Conservation (phyloP, 2,888 invertebrate genomes). For the Pseudeuparius sepicola region DNA sequence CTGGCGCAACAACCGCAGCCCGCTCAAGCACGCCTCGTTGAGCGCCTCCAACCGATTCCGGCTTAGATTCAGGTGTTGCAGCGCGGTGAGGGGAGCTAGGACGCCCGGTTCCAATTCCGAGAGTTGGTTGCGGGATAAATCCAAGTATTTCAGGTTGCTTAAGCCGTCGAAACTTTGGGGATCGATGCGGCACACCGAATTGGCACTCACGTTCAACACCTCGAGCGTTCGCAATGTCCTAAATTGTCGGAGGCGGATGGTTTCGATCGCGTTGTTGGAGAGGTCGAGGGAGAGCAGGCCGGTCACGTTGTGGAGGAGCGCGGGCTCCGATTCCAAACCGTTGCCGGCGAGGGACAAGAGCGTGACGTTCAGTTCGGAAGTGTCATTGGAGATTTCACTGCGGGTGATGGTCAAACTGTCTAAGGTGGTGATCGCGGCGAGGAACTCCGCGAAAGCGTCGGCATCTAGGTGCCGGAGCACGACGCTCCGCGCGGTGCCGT, state of each 20-base stretch:
- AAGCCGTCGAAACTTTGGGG: slow-evolving; percentile 52
- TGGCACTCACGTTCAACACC: slow-evolving; percentile 58
- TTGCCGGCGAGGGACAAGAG: slow-evolving; percentile 25
- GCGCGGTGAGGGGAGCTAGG: slow-evolving; percentile 47
- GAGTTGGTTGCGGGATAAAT: slow-evolving; percentile 60
- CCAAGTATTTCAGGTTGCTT: slow-evolving; percentile 53
- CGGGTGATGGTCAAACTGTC: slow-evolving; percentile 20
- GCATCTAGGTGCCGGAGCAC: slow-evolving; percentile 21
- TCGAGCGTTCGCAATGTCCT: slow-evolving; percentile 47
- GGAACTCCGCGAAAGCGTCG: slow-evolving; percentile 18
- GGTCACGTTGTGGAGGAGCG: slow-evolving; percentile 22
- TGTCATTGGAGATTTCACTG: slow-evolving; percentile 20
- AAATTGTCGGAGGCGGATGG: slow-evolving; percentile 44
- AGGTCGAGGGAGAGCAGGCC: slow-evolving; percentile 50
- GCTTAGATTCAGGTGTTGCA: slow-evolving; percentile 64
- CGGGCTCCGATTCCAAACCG: slow-evolving; percentile 25
- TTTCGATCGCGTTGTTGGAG: slow-evolving; percentile 47
- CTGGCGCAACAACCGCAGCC: slow-evolving; percentile 51
- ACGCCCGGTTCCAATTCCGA: slow-evolving; percentile 45
- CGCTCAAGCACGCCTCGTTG: slow-evolving; percentile 55
- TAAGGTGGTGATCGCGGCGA: slow-evolving; percentile 19
- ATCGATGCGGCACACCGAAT: slow-evolving; percentile 49
- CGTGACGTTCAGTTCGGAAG: slow-evolving; percentile 19
- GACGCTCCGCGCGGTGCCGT: slow-evolving; percentile 23
- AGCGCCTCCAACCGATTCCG: slow-evolving; percentile 55